Evolutionary conservation across 2,888 invertebrate species (phyloP).

Genomic region (Yponomeuta evonymella): DNA sequence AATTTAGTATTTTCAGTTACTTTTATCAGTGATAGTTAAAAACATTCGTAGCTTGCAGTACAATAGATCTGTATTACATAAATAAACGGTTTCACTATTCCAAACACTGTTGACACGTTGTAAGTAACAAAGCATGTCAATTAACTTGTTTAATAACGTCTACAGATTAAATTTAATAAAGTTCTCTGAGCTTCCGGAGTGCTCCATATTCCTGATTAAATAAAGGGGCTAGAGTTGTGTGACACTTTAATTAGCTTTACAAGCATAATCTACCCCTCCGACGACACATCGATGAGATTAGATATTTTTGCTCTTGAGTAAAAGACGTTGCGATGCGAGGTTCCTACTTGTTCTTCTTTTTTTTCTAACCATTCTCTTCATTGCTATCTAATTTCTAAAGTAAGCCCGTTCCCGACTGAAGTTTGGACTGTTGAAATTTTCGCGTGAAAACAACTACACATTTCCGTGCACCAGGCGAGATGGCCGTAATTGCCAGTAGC

Average conservation of each 20-base stretch:
- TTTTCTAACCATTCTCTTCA: not conserved
- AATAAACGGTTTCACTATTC: too few relatives aligned
- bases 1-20: too few relatives aligned
- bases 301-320: not conserved
- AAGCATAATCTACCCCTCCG: not conserved
- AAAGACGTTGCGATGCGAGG: not conserved
- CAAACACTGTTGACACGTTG: too few relatives aligned
- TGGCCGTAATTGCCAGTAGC: conserved; percentile 32
- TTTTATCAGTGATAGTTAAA: too few relatives aligned
- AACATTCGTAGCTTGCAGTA: too few relatives aligned
- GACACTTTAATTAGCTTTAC: conserved; percentile 5
- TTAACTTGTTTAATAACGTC: too few relatives aligned
- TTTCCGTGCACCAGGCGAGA: conserved; percentile 22
- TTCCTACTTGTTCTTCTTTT: too few relatives aligned
- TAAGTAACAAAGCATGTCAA: too few relatives aligned
- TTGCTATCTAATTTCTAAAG: not conserved
- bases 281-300: not conserved
- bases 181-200: not conserved
- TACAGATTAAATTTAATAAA: not conserved
- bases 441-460: conserved; percentile 9
- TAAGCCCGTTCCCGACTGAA: not conserved
- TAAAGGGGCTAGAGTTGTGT: not conserved
- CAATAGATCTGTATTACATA: too few relatives aligned
- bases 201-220: not conserved
- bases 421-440: not conserved